These are phyloP conservation scores for Etheostoma spectabile DNA, from an alignment of 2,113 vertebrate species.

Conservation along the genomic window DNA sequence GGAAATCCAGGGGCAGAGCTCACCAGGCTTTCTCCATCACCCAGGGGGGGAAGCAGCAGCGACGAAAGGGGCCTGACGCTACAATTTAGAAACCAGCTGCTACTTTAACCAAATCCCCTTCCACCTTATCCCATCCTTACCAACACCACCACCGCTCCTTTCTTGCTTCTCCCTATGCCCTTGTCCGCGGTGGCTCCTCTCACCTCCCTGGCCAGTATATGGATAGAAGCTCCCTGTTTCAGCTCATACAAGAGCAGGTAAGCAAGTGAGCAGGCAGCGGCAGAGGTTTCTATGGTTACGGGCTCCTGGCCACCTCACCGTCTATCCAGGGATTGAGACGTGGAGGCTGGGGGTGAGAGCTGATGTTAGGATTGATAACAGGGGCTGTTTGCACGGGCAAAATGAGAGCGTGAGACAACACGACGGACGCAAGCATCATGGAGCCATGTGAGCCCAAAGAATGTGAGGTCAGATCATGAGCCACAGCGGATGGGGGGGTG, in stretches of 20 bases:
- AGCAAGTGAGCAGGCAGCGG: constrained; percentile 75
- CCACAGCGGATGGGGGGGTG: constrained; percentile 21
- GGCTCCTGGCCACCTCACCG: constrained; percentile 69
- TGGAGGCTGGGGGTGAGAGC: constrained; percentile 53
- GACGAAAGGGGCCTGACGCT: constrained; percentile 54
- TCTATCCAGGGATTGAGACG: constrained; percentile 66
- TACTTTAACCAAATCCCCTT: constrained; percentile 59
- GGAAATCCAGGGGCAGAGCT: constrained; percentile 38
- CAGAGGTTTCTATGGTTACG: constrained; percentile 84
- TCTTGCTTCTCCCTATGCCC: constrained; percentile 81
- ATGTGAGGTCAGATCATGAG: constrained; percentile 70
- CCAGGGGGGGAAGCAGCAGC: constrained; percentile 52
- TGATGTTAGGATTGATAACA: constrained; percentile 61
- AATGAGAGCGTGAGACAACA: constrained; percentile 41
- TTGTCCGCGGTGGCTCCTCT: constrained; percentile 84
- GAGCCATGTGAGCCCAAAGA: constrained; percentile 62
- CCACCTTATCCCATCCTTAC: constrained; percentile 60
- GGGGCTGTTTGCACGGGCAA: constrained; percentile 30
- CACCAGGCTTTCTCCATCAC: constrained; percentile 56
- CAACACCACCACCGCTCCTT: constrained; percentile 51
- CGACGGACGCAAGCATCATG: constrained; percentile 44
- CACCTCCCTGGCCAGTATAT: constrained; percentile 91
- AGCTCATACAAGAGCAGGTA: constrained; percentile 99
- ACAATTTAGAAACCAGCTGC: constrained; percentile 70
- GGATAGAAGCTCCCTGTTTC: constrained; percentile 98